These are phyloP conservation scores for Onychomys arenicola DNA, from an alignment of 2,797 vertebrate species.

Conservation along the genomic window DNA sequence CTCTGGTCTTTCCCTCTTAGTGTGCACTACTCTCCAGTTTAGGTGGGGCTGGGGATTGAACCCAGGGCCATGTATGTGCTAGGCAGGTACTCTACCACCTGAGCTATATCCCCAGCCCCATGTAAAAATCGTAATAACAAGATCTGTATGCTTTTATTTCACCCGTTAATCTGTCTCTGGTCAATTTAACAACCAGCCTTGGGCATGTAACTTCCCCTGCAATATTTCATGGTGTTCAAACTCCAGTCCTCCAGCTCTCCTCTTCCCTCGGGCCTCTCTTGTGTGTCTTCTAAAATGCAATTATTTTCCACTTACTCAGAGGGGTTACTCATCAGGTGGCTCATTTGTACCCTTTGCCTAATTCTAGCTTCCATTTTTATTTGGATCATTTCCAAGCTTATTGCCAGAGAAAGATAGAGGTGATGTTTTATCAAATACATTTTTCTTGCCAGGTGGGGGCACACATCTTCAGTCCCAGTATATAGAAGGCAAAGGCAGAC, in stretches of 20 bases:
- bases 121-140: background rate
- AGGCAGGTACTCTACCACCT: background rate
- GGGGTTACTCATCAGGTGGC: background rate
- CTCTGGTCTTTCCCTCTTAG: background rate
- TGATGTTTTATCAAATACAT: constrained; percentile 36
- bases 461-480: background rate
- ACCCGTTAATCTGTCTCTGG: background rate
- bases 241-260: background rate
- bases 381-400: constrained; percentile 21
- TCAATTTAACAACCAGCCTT: background rate
- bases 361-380: background rate
- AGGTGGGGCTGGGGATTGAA: background rate
- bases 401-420: constrained; percentile 15
- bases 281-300: background rate
- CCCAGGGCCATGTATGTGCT: background rate
- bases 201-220: background rate
- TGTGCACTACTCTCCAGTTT: too few relatives aligned
- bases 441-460: background rate
- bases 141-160: background rate
- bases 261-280: background rate
- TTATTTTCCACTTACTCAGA: background rate
- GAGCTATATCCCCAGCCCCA: background rate
- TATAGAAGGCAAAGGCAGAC: background rate
- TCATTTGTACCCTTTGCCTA: background rate
- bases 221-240: constrained; percentile 2